A percentile compares a stretch with the other conserved stretches of the same genome.
Evolutionary conservation across 2,797 vertebrate genomes (phyloP).

Genomic region (Pristis pectinata): DNA sequence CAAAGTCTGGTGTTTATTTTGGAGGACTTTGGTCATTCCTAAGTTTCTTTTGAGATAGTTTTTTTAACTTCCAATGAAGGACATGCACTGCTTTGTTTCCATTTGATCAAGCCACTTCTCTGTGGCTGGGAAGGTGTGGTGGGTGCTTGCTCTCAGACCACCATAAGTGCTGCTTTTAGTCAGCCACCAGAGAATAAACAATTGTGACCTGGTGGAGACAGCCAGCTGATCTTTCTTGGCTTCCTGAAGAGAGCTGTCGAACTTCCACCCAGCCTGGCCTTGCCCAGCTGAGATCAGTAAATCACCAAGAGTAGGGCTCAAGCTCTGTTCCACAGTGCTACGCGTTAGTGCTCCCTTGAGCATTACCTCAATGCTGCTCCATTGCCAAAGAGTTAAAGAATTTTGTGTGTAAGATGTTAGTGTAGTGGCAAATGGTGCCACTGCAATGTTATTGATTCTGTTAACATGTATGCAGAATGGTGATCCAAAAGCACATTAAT

Average conservation of each 20-base stretch:
- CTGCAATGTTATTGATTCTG: neutral
- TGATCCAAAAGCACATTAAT: neutral
- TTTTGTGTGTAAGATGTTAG: neutral
- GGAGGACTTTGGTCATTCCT: conserved; percentile 21
- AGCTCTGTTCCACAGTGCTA: neutral
- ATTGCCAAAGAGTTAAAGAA: neutral
- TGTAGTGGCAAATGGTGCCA: neutral
- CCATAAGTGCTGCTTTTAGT: neutral
- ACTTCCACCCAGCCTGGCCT: neutral
- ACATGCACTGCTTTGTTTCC: neutral
- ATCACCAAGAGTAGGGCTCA: neutral
- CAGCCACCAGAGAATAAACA: neutral
- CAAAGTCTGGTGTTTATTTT: conserved; percentile 24
- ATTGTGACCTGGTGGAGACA: neutral
- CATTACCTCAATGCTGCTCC: neutral
- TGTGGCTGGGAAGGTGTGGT: neutral
- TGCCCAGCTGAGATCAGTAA: neutral
- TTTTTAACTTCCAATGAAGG: neutral
- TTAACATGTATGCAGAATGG: neutral
- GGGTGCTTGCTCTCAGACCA: neutral
- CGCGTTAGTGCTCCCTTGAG: neutral
- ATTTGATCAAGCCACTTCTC: neutral
- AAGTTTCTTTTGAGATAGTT: neutral
- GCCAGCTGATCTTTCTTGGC: neutral
- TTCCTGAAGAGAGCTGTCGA: neutral